Evolutionary conservation across 1,140 invertebrate genomes (phyloP).

Genomic region (Drosophila nebulosa): DNA sequence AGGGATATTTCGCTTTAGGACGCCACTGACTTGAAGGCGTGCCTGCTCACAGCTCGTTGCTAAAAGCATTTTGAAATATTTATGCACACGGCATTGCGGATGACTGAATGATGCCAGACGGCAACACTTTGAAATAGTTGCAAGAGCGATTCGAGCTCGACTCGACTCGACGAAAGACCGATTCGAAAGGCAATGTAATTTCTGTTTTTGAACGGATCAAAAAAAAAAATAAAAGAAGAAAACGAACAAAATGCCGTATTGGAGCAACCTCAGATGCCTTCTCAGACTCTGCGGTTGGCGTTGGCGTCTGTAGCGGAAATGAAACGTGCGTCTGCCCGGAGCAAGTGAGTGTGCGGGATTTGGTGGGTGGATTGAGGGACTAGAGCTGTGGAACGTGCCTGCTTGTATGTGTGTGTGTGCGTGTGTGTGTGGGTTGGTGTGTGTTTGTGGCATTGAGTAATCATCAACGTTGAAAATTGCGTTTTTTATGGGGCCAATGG

Average conservation of each 20-base stretch:
- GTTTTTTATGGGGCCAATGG: constrained; percentile 69
- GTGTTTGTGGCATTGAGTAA: constrained; percentile 77
- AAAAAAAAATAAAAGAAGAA: constrained; percentile 31
- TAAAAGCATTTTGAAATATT: constrained; percentile 71
- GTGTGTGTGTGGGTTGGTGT: constrained; percentile 32
- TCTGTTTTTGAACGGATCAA: constrained; percentile 29
- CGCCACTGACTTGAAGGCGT: not conserved
- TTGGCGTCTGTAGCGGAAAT: constrained; percentile 69
- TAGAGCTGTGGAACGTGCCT: constrained; percentile 14
- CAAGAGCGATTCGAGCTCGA: not conserved
- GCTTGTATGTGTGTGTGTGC: not conserved
- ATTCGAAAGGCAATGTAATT: constrained; percentile 26
- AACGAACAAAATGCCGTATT: not conserved
- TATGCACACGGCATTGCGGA: constrained; percentile 72
- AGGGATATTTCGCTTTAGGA: not conserved
- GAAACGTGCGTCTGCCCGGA: constrained; percentile 51
- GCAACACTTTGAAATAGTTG: constrained; percentile 16
- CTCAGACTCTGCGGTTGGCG: constrained; percentile 30
- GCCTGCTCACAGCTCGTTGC: not conserved
- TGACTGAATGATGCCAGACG: constrained; percentile 40
- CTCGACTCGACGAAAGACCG: no score
- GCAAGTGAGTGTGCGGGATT: not conserved
- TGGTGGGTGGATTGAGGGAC: constrained; percentile 1
- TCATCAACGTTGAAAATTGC: constrained; percentile 79
- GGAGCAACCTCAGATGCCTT: constrained; percentile 22